Evolutionary conservation across 2,113 vertebrate species (phyloP), one percentile per base, ranked within the genome.

Genomic region (Leucosticte australis): DNA sequence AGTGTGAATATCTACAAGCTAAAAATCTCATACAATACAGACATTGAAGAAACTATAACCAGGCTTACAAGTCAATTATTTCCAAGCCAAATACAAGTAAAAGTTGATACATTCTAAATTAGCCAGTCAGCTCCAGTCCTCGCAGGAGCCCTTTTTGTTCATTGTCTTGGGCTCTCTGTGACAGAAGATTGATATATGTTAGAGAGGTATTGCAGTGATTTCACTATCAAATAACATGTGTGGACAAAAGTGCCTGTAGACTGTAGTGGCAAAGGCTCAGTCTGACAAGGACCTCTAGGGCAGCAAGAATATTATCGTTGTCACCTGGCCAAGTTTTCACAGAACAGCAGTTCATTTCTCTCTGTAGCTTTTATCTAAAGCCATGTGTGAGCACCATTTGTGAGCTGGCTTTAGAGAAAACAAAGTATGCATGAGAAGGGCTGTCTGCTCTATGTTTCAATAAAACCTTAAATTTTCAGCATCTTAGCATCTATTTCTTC

Each of bases 281-380:
- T 73, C 81, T 89, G 81, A 94, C 89, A 88, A 82, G 62, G 53
- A 92, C 44, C 60, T 91, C 52, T 92, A 65, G 60, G 69, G 85
- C 52, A 94, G 49, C 35, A 69, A 68, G 73, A 19, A 22, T 96
- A 63, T 95, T 95, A 76, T 92, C 23, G 2, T 97, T 96, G 94
- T 90, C 56, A 1, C 69, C 53, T 75, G 39, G 83, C 88, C 94
- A 97, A 87, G 79, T 79, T 90, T 91, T 84, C 69, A n/a, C 19
- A 44, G 73, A 92, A 75, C 56, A 83, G 56, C 55, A 59, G 14
- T 39, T 93, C 88, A 83, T 12, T 90, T 84, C 60, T 92, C 56
- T 62, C 52, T 68, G 64, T 16, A 87, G n/a, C 30, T 93, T 87
- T 90, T 96, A 52, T 90, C 63, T 71, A 55, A 80, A 92, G 44